Conservation (phyloP, 2,888 invertebrate genomes). For the Crioceris asparagi region DNA sequence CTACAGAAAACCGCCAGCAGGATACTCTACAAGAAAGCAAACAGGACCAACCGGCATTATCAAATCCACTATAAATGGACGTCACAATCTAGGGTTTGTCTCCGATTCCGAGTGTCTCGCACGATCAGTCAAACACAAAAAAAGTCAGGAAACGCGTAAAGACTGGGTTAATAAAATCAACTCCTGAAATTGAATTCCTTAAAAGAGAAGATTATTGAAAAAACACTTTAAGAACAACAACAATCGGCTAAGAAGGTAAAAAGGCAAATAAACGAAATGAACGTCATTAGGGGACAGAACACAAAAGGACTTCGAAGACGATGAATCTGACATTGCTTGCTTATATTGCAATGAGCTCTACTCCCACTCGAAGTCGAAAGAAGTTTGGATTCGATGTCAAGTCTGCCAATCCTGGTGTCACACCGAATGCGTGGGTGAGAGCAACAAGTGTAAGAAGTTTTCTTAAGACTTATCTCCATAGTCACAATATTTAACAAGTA, state of each 20-base stretch:
- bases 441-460: conserved; percentile 1
- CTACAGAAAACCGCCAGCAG: too few species aligned
- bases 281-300: background rate
- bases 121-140: too few species aligned
- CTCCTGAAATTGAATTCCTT: too few species aligned
- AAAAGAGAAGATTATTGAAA: too few species aligned
- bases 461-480: conserved; percentile 4
- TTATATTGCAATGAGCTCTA: conserved; percentile 7
- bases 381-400: conserved; percentile 7
- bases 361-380: conserved; percentile 3
- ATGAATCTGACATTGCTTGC: conserved; percentile 3
- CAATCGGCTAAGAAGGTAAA: conserved; percentile 2
- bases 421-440: conserved; percentile 3
- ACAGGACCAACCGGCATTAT: too few species aligned
- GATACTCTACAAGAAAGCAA: too few species aligned
- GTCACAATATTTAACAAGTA: too few species aligned
- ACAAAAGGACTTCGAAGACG: background rate
- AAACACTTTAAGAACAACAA: background rate
- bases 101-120: too few species aligned
- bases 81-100: too few species aligned
- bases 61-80: too few species aligned
- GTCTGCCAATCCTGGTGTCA: conserved; percentile 3
- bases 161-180: too few species aligned
- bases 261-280: conserved; percentile 1
- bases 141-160: too few species aligned